Evolutionary conservation across 2,888 invertebrate species (phyloP).

Genomic region (Drosophila heteroneura): DNA sequence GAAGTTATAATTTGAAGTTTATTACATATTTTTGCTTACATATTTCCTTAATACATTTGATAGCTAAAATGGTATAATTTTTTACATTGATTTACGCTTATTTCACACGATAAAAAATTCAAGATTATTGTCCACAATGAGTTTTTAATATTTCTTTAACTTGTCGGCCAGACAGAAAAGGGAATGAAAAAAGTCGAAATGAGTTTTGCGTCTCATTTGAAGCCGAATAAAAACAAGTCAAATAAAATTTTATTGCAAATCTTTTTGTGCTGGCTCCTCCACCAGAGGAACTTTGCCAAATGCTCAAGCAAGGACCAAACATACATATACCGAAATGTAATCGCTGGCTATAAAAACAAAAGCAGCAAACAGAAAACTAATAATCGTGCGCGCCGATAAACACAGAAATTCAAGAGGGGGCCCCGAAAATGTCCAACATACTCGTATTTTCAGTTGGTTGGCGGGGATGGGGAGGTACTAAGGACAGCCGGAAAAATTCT

Average conservation of each 20-base stretch:
- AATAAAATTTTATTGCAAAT: conserved; percentile 79
- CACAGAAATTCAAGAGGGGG: conserved; percentile 61
- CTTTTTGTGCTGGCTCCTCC: conserved; percentile 48
- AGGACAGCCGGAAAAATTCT: conserved; percentile 41
- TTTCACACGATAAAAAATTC: conserved; percentile 24
- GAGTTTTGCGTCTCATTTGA: conserved; percentile 56
- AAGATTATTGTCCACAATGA: conserved; percentile 57
- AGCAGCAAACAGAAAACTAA: conserved; percentile 74
- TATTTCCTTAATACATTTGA: not conserved
- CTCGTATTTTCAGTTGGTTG: conserved; percentile 23
- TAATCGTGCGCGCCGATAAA: conserved; percentile 79
- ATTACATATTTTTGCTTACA: not conserved
- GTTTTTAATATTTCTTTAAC: conserved; percentile 69
- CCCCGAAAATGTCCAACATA: conserved; percentile 25
- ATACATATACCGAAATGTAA: conserved; percentile 70
- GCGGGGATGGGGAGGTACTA: not conserved
- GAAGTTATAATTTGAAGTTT: not conserved
- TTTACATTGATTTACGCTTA: conserved; percentile 18
- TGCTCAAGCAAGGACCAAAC: conserved; percentile 31
- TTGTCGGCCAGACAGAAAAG: conserved; percentile 4
- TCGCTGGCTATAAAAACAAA: conserved; percentile 78
- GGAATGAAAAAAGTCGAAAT: conserved; percentile 23
- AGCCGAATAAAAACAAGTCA: conserved; percentile 56
- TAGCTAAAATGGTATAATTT: conserved; percentile 3
- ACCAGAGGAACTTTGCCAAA: conserved; percentile 6